Percentiles rank a stretch among this genome's conserved stretches.
These are phyloP conservation scores for Campoletis raptor DNA, from an alignment of 2,888 invertebrate genomes.

Conservation along the genomic window DNA sequence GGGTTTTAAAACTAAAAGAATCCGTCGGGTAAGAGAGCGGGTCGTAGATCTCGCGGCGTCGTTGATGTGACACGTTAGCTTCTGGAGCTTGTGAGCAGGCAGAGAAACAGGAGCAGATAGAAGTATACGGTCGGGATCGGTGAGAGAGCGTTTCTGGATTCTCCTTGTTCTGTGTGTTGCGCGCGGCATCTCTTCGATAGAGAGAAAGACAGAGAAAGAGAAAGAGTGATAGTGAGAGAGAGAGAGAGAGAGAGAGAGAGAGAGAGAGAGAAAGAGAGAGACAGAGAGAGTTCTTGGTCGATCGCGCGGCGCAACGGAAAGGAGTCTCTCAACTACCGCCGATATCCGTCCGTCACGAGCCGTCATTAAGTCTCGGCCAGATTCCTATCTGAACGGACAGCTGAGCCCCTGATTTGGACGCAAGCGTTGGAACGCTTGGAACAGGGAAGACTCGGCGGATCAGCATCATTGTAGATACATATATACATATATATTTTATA, in stretches of 20 bases:
- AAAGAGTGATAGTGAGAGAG: background rate
- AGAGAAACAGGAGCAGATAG: slow-evolving; percentile 27
- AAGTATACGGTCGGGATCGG: slow-evolving; percentile 67
- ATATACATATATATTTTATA: slow-evolving; percentile 15
- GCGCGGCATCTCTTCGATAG: slow-evolving; percentile 65
- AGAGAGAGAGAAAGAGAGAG: background rate
- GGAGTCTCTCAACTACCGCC: slow-evolving; percentile 64
- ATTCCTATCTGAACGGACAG: slow-evolving; percentile 80
- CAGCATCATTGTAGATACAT: slow-evolving; percentile 32
- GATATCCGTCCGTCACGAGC: slow-evolving; percentile 81
- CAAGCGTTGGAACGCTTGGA: slow-evolving; percentile 65
- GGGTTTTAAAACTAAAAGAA: slow-evolving; percentile 78
- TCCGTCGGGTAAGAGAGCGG: slow-evolving; percentile 73
- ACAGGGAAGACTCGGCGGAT: slow-evolving; percentile 46
- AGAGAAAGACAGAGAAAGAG: background rate
- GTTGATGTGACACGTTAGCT: slow-evolving; percentile 80
- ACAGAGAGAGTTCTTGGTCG: slow-evolving; percentile 67
- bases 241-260: background rate
- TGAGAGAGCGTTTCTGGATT: slow-evolving; percentile 60
- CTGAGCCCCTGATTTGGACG: slow-evolving; percentile 75
- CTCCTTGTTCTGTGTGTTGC: slow-evolving; percentile 48
- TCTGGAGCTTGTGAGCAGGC: slow-evolving; percentile 58
- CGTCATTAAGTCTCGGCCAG: slow-evolving; percentile 82
- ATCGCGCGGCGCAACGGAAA: slow-evolving; percentile 61
- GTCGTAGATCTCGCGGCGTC: slow-evolving; percentile 82